Percentiles rank a stretch among this genome's conserved stretches.
Evolutionary conservation across 1,140 invertebrate genomes (phyloP).

Genomic region (Daktulosphaira vitifoliae): DNA sequence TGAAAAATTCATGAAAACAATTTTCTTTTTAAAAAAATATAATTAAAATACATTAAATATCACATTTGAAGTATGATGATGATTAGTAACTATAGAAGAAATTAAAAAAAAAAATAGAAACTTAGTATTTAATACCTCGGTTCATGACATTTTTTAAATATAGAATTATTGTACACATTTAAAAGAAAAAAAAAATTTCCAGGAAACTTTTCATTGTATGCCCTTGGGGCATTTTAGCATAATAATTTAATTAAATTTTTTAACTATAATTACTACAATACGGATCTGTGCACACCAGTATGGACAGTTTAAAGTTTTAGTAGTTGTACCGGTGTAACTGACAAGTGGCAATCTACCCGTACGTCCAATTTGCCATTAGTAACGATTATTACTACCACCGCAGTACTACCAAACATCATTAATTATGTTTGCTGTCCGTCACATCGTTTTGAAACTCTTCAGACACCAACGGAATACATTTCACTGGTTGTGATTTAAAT

Average conservation of each 20-base stretch:
- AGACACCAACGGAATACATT: slow-evolving; percentile 11
- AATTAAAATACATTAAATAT: too few species aligned
- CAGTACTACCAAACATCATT: neutral
- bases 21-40: too few species aligned
- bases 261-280: neutral
- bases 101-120: too few species aligned
- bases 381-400: slow-evolving; percentile 8
- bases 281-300: neutral
- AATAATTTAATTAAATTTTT: too few species aligned
- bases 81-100: too few species aligned
- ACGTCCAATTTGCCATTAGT: neutral
- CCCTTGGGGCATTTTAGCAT: neutral
- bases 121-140: too few species aligned
- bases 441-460: slow-evolving; percentile 23
- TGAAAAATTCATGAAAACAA: too few species aligned
- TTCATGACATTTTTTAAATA: too few species aligned
- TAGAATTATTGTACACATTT: too few species aligned
- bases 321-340: slow-evolving; percentile 8
- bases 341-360: neutral
- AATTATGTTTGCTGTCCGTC: slow-evolving; percentile 28
- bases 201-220: neutral
- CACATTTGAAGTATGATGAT: too few species aligned
- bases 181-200: neutral
- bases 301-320: neutral
- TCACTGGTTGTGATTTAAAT: slow-evolving; percentile 15